Evolutionary conservation across 2,113 vertebrate genomes (phyloP).

Genomic region (Hymenochirus boettgeri): DNA sequence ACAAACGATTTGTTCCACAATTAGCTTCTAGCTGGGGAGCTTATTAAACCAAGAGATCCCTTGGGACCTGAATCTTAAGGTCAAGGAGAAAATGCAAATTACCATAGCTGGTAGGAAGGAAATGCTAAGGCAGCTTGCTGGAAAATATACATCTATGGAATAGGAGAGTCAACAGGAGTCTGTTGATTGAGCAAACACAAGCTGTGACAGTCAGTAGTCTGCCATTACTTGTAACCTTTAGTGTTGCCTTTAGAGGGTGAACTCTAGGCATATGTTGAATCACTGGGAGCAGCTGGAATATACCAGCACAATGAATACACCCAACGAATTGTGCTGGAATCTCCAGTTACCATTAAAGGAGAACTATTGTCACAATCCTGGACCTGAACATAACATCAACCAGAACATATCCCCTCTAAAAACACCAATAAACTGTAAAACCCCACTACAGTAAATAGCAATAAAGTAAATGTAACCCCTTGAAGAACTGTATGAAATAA

Average conservation of each 20-base stretch:
- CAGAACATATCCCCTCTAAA: too few species aligned
- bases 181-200: slow-evolving; percentile 39
- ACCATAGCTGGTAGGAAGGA: slow-evolving; percentile 21
- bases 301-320: slow-evolving; percentile 14
- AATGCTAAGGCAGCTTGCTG: slow-evolving; percentile 25
- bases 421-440: too few species aligned
- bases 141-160: slow-evolving; percentile 31
- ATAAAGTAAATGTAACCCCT: too few species aligned
- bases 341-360: too few species aligned
- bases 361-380: too few species aligned
- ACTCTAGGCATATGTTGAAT: slow-evolving; percentile 14
- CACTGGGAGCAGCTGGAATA: slow-evolving; percentile 7
- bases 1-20: slow-evolving; percentile 41
- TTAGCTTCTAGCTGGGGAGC: slow-evolving; percentile 43
- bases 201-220: slow-evolving; percentile 29
- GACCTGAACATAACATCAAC: too few species aligned
- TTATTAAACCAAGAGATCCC: slow-evolving; percentile 38
- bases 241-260: neutral
- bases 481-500: too few species aligned
- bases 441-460: too few species aligned
- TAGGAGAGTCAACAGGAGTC: slow-evolving; percentile 33
- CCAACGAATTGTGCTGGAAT: neutral
- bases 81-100: slow-evolving; percentile 43
- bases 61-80: slow-evolving; percentile 38
- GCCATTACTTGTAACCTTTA: slow-evolving; percentile 37